A percentile compares a stretch with the other conserved stretches of the same genome.
phyloP scores from a whole-genome alignment of 2,888 invertebrate species.

The Mechanitis mazaeus region DNA sequence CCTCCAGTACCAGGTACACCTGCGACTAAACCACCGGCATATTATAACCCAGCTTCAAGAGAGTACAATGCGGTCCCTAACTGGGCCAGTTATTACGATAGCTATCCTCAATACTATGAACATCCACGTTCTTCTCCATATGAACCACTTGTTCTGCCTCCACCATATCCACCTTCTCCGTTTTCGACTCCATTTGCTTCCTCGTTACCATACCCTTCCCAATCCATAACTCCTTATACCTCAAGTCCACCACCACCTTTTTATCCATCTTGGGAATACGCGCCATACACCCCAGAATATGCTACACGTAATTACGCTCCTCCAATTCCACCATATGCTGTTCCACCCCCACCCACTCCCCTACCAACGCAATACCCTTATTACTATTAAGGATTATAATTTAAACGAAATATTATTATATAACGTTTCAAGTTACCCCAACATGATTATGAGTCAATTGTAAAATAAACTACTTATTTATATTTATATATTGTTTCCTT shows the following conservation, averaged over 20 bases:
- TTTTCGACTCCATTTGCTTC: conserved; percentile 29
- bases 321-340: conserved; percentile 7
- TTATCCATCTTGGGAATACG: conserved; percentile 14
- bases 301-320: conserved; percentile 8
- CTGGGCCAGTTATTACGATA: conserved; percentile 18
- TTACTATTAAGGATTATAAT: conserved; percentile 6
- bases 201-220: conserved; percentile 17
- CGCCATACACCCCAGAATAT: not conserved
- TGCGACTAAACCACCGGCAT: conserved; percentile 19
- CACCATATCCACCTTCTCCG: conserved; percentile 20
- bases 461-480: no score
- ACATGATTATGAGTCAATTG: no score
- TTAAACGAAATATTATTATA: not conserved
- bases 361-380: conserved; percentile 10
- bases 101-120: conserved; percentile 9
- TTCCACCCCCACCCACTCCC: conserved; percentile 6
- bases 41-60: conserved; percentile 10
- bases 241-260: conserved; percentile 20
- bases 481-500: no score
- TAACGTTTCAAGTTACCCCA: no score
- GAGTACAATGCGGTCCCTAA: conserved; percentile 4
- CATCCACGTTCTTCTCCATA: not conserved
- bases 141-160: conserved; percentile 11
- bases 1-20: conserved; percentile 28
- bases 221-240: conserved; percentile 3